Conservation (phyloP, 1,140 invertebrate genomes). For the Panagrolaimus sp. region DNA sequence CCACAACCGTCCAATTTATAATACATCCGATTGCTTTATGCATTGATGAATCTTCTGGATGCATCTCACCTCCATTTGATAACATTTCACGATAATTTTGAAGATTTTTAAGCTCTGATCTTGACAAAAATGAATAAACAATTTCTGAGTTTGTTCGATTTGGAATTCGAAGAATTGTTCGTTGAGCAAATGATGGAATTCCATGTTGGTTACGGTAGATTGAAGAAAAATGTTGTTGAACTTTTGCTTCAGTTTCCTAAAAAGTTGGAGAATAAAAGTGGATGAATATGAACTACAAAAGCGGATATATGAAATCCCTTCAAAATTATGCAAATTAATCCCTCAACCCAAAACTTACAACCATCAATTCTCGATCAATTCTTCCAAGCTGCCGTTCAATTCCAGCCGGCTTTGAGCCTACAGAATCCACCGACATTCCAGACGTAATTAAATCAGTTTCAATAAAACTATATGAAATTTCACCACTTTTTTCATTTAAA, state of each 20-base stretch:
- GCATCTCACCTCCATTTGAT: neutral
- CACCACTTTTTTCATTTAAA: neutral
- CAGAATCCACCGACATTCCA: too few species aligned
- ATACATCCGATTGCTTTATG: conserved; percentile 1
- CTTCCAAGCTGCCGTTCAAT: too few species aligned
- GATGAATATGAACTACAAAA: neutral
- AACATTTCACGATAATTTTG: conserved; percentile 7
- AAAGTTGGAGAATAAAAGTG: neutral
- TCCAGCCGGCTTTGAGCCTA: too few species aligned
- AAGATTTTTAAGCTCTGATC: neutral
- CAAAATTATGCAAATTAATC: neutral
- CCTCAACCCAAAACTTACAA: neutral
- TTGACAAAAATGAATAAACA: neutral
- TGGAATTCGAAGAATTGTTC: neutral
- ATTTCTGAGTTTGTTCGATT: neutral
- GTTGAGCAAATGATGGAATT: too few species aligned
- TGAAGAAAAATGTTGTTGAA: neutral
- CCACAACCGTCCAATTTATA: neutral
- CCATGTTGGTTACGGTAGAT: neutral
- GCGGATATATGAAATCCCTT: neutral
- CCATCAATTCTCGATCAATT: neutral
- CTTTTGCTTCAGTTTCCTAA: neutral
- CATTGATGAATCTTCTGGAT: neutral
- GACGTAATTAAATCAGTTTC: too few species aligned
- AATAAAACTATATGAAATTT: too few species aligned